Base-by-base conservation (phyloP, 2,797 vertebrate genomes). In the Clarias laeviceps region DNA sequence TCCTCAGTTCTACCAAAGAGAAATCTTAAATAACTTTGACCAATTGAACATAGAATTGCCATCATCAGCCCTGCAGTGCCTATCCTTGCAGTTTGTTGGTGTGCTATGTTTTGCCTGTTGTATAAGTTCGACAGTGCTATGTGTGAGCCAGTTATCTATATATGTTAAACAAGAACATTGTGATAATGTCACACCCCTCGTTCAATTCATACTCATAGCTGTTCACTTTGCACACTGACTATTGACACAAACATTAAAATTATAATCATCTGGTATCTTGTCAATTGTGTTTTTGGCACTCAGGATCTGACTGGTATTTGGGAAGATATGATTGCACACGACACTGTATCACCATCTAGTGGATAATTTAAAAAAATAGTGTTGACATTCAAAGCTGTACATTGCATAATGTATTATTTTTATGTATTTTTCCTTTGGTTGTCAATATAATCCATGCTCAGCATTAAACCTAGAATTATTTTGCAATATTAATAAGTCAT, bases 161-260 rank as follows among this genome's bases (percentile, higher is more conserved):
- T 78, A 79, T 62, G 12, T 7, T 78, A 32, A n/a, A 14, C 54
- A 79, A 37, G 14, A 27, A 66, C 66, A 32, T 54, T 54, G 62
- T 66, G 40, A 69, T 9, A 68, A 32, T 20, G 18, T 86, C 86
- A 87, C 86, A 87, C 68, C 80, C 37, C 34, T 83, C 70, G 80
- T 73, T 59, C 61, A 17, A 27, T 5, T 56, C 59, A 59, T 54
- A 72, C 45, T 59, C 80, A 74, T 24, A 83, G 22, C 73, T 86
- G 32, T 37, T 88, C 78, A 80, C 45, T 79, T 61, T 34, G 80
- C 74, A 77, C 70, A 74, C 61, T 72, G 88, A 82, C 72, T 69
- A 69, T 57, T 54, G 34, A 54, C n/a, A 87, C 80, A 83, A 91
- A 86, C 76, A 94, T 92, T 94, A 94, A 94, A 95, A n/a, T 80